Evolutionary conservation across 2,113 vertebrate species (phyloP).

Genomic region (Fregata magnificens): DNA sequence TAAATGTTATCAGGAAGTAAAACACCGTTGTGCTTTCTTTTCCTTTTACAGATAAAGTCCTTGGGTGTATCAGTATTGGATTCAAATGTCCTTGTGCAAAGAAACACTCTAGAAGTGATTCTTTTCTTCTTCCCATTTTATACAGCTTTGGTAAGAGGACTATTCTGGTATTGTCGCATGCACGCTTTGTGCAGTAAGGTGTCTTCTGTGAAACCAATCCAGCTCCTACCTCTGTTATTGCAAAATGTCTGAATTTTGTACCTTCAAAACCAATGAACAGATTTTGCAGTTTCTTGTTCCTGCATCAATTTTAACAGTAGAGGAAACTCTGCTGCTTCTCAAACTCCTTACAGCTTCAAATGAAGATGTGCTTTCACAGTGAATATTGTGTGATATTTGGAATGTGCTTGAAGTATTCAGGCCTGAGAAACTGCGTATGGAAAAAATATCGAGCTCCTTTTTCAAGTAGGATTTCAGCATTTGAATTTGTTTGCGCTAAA

Average conservation of each 20-base stretch:
- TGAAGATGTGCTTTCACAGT: not conserved
- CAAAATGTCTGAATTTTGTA: not conserved
- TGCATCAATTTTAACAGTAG: not conserved
- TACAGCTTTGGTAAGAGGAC: slow-evolving; percentile 81
- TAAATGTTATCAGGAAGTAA: not conserved
- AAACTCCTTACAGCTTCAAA: not conserved
- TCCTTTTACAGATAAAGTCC: slow-evolving; percentile 80
- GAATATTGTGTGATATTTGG: not conserved
- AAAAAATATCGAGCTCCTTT: not conserved
- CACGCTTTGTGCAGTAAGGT: fast-evolving
- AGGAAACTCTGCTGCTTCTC: not conserved
- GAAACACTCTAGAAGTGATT: slow-evolving; percentile 92
- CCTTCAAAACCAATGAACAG: not conserved
- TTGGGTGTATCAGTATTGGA: slow-evolving; percentile 88
- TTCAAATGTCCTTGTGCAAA: slow-evolving; percentile 92
- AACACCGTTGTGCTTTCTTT: not conserved
- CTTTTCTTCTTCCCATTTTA: slow-evolving; percentile 93
- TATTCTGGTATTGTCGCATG: not conserved
- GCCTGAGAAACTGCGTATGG: not conserved
- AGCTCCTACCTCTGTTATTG: not conserved
- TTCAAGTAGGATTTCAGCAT: not conserved
- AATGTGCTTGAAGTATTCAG: not conserved
- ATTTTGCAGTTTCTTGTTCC: not conserved
- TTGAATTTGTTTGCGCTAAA: not conserved
- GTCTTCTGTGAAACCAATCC: not conserved